Conservation (phyloP, 2,113 vertebrate genomes). For the Casuarius casuarius region DNA sequence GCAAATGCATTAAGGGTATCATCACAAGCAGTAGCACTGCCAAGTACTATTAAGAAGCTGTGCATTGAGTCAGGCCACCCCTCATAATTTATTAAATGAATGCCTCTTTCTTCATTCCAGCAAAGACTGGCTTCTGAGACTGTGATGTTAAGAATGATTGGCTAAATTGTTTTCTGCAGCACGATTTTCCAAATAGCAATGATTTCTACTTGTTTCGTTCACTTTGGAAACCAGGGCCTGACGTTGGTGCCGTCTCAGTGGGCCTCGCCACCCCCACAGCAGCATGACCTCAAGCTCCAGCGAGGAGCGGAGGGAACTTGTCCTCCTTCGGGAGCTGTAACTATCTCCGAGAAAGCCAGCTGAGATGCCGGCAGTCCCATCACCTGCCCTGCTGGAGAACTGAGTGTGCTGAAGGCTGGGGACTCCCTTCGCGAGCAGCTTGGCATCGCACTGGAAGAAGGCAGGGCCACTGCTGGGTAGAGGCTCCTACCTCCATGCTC, state of each 20-base stretch:
- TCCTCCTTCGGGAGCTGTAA: not conserved
- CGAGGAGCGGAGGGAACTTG: not conserved
- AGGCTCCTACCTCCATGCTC: too few relatives aligned
- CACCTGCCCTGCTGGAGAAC: not conserved
- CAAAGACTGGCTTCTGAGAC: conserved; percentile 11
- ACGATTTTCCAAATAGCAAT: not conserved
- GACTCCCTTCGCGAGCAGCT: too few relatives aligned
- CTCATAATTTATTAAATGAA: conserved; percentile 76
- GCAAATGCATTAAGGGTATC: conserved; percentile 65
- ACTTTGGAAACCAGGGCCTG: not conserved
- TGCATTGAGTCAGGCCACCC: conserved; percentile 5
- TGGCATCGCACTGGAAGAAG: too few relatives aligned
- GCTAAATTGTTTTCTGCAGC: conserved; percentile 6
- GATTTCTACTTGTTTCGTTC: not conserved
- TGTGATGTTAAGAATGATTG: conserved; percentile 32
- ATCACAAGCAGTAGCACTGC: conserved; percentile 28
- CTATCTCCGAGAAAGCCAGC: not conserved
- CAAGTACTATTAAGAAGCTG: conserved; percentile 54
- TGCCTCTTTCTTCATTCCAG: conserved; percentile 54
- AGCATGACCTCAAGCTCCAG: not conserved
- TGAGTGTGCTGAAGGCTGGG: not conserved
- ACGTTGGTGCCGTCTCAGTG: not conserved
- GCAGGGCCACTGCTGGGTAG: too few relatives aligned
- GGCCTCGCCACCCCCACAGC: not conserved
- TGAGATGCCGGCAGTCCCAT: rapidly evolving